These are phyloP conservation scores for Antechinus stuartii DNA, from an alignment of 2,113 vertebrate genomes.

Conservation along the genomic window DNA sequence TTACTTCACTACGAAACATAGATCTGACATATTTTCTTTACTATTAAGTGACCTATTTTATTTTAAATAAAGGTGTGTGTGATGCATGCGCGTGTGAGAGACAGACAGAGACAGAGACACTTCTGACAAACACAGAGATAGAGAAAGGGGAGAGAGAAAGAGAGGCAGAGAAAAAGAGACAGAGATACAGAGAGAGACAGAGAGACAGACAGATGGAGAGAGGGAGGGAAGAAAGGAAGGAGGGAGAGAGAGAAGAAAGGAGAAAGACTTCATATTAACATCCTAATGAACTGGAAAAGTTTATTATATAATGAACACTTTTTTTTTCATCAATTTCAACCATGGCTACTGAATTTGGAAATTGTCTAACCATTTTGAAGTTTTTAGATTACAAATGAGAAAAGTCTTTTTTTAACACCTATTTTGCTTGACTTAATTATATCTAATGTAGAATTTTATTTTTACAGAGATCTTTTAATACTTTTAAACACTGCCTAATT, in stretches of 20 bases:
- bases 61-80: not conserved
- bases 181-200: no score
- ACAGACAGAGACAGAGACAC: no score
- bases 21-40: not conserved
- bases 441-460: slow-evolving; percentile 24
- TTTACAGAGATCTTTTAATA: not conserved
- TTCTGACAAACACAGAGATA: no score
- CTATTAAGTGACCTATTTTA: not conserved
- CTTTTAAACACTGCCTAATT: not conserved
- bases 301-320: not conserved
- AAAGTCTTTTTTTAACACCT: not conserved
- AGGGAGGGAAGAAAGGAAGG: no score
- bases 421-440: slow-evolving; percentile 28
- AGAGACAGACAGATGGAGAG: no score
- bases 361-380: not conserved
- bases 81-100: not conserved
- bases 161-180: no score
- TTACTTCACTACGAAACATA: slow-evolving; percentile 1
- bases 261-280: slow-evolving; percentile 17
- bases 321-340: not conserved
- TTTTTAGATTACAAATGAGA: slow-evolving; percentile 33
- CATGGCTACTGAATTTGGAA: not conserved
- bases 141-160: no score
- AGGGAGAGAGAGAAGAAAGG: no score
- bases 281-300: slow-evolving; percentile 29